A percentile compares a stretch with the other conserved stretches of the same genome.
Conservation (phyloP, 1,140 invertebrate genomes). For the Zaprionus lachaisei region DNA sequence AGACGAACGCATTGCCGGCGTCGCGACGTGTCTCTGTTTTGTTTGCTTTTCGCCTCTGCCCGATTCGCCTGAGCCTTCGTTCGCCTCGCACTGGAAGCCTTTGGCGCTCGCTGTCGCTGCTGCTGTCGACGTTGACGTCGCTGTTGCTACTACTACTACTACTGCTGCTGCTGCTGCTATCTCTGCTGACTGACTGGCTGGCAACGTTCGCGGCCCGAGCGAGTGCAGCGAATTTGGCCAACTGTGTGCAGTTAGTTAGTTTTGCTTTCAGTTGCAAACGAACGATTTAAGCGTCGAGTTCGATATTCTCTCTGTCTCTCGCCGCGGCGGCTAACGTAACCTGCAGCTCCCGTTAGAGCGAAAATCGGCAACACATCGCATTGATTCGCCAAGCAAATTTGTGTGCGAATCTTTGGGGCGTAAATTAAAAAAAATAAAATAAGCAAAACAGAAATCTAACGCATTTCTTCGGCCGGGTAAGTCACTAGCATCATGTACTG, state of each 20-base stretch:
- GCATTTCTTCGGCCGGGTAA: background rate
- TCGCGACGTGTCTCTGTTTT: conserved; percentile 36
- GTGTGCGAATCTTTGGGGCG: background rate
- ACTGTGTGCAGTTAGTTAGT: conserved; percentile 54
- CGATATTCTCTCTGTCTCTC: conserved; percentile 24
- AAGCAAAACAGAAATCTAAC: background rate
- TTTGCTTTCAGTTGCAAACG: conserved; percentile 71
- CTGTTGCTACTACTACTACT: conserved; percentile 4
- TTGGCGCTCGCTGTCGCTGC: conserved; percentile 26
- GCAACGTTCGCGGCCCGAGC: conserved; percentile 20
- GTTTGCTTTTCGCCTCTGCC: conserved; percentile 36
- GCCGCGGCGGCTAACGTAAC: conserved; percentile 9
- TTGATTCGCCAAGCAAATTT: background rate
- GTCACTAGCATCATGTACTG: background rate
- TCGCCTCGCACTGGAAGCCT: conserved; percentile 47
- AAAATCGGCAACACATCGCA: conserved; percentile 3
- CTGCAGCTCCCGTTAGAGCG: conserved; percentile 27
- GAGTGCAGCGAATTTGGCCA: conserved; percentile 56
- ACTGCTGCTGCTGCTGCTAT: background rate
- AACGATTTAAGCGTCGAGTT: conserved; percentile 67
- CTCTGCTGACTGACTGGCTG: conserved; percentile 35
- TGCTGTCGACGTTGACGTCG: background rate
- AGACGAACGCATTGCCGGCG: conserved; percentile 27
- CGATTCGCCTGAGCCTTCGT: conserved; percentile 16
- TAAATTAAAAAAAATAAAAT: background rate